Evolutionary conservation across 2,888 invertebrate genomes (phyloP).

Genomic region (Congeria kusceri): DNA sequence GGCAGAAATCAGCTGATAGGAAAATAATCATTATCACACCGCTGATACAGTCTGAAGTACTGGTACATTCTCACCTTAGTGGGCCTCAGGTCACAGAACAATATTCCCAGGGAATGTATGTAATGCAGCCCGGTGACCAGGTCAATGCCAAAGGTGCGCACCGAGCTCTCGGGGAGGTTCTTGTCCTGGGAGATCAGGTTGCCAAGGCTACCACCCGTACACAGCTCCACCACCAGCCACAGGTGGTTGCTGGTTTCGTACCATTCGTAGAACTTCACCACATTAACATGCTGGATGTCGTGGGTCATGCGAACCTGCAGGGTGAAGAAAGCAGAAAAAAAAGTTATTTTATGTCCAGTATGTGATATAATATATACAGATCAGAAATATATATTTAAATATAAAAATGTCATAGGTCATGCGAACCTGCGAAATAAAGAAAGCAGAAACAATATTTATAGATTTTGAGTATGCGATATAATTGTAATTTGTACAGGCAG

Average conservation of each 20-base stretch:
- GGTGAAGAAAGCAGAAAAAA: not conserved
- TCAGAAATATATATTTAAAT: no score
- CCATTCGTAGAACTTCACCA: constrained; percentile 86
- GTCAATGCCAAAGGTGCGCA: constrained; percentile 83
- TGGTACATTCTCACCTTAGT: constrained; percentile 78
- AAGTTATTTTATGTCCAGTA: no score
- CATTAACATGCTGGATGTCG: constrained; percentile 84
- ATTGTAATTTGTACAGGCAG: no score
- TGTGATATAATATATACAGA: no score
- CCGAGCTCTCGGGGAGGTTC: constrained; percentile 83
- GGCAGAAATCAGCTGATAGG: no score
- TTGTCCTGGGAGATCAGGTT: constrained; percentile 83
- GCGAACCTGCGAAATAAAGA: no score
- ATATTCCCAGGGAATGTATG: constrained; percentile 84
- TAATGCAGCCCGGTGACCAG: constrained; percentile 84
- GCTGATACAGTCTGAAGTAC: no score
- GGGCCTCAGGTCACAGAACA: constrained; percentile 85
- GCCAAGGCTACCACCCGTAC: constrained; percentile 84
- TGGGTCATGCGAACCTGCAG: constrained; percentile 85
- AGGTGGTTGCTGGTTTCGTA: constrained; percentile 86
- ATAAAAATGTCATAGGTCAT: no score
- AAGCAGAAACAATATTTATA: no score
- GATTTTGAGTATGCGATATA: no score
- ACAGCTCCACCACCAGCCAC: constrained; percentile 86
- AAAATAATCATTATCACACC: no score